phyloP scores from a whole-genome alignment of 2,888 invertebrate genomes.

The Lucinisca nassula region DNA sequence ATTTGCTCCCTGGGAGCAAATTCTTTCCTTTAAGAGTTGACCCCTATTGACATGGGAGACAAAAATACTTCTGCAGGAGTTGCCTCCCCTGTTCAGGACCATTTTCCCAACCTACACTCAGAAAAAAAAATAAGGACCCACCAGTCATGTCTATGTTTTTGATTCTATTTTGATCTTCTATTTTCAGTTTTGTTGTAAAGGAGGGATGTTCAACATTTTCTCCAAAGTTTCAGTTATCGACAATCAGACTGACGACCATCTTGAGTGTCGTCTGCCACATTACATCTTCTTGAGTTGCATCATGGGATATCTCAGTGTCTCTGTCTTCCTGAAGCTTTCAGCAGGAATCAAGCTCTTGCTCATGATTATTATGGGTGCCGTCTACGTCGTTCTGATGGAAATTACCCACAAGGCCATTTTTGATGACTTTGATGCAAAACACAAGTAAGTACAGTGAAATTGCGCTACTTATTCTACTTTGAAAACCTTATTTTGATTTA shows the following conservation, averaged over 20 bases:
- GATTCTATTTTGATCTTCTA: too few relatives aligned
- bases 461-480: too few relatives aligned
- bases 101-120: too few relatives aligned
- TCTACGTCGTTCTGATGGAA: constrained; percentile 94
- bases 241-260: constrained; percentile 89
- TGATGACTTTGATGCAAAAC: constrained; percentile 92
- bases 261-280: constrained; percentile 92
- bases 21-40: too few relatives aligned
- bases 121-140: too few relatives aligned
- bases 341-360: constrained; percentile 94
- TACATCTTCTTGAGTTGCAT: constrained; percentile 96
- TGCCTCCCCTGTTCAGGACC: too few relatives aligned
- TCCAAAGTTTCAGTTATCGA: constrained; percentile 68
- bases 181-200: constrained; percentile 86
- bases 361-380: constrained; percentile 92
- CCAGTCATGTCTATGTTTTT: too few relatives aligned
- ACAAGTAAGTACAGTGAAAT: constrained; percentile 71
- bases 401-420: constrained; percentile 94
- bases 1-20: too few relatives aligned
- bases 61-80: too few relatives aligned
- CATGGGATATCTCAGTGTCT: constrained; percentile 94
- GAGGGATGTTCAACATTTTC: constrained; percentile 80
- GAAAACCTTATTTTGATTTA: too few relatives aligned
- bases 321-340: constrained; percentile 94
- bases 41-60: too few relatives aligned